phyloP scores from a whole-genome alignment of 2,797 vertebrate species.

The Anabacerthia variegaticeps region DNA sequence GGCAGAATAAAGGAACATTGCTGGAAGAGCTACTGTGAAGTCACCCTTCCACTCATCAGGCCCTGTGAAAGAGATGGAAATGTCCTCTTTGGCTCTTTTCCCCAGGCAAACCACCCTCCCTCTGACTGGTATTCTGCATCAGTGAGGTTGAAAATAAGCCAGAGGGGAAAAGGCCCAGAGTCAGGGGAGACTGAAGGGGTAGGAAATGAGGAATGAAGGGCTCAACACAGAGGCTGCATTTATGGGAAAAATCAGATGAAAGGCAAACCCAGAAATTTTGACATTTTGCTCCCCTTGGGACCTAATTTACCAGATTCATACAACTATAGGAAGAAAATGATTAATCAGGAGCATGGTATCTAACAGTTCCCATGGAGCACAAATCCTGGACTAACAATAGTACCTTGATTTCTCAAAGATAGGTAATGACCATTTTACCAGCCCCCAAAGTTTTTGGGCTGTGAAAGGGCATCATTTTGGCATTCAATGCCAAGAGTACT shows the following conservation, averaged over 20 bases:
- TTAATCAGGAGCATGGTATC: background rate
- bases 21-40: background rate
- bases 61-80: background rate
- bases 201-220: background rate
- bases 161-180: background rate
- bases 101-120: background rate
- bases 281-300: background rate
- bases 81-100: background rate
- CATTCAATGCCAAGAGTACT: background rate
- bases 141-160: constrained; percentile 10
- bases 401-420: background rate
- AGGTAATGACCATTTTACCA: background rate
- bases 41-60: background rate
- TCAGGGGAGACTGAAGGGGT: background rate
- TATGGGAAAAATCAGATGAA: background rate
- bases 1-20: background rate
- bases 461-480: background rate
- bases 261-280: background rate
- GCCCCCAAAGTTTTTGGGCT: background rate
- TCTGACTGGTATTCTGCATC: background rate
- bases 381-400: background rate
- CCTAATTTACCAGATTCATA: background rate
- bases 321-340: background rate
- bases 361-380: background rate
- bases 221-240: background rate